Percentiles rank a stretch among this genome's conserved stretches.
Conservation (phyloP, 2,797 vertebrate genomes). For the Neomorphus geoffroyi region DNA sequence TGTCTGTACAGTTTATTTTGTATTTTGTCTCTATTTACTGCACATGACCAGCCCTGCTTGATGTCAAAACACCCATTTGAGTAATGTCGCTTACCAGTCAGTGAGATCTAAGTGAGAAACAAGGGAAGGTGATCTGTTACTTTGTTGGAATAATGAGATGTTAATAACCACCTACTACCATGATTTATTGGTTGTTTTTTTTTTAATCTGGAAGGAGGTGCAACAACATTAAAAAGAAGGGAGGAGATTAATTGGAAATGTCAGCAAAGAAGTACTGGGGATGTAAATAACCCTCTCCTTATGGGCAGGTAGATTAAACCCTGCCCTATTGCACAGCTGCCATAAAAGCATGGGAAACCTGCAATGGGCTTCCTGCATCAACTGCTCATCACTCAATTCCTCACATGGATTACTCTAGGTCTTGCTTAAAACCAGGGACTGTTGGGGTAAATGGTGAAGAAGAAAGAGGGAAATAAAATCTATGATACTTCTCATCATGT, state of each 20-base stretch:
- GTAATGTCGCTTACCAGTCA: rapidly evolving
- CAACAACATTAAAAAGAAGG: background rate
- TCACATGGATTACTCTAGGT: background rate
- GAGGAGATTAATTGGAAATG: background rate
- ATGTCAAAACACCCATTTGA: background rate
- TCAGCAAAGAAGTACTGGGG: background rate
- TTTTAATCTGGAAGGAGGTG: background rate
- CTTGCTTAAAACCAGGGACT: background rate
- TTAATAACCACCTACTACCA: background rate
- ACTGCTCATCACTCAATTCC: background rate
- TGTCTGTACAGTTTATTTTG: background rate
- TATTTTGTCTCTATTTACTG: background rate
- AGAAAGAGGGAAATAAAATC: background rate
- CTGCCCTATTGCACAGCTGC: background rate
- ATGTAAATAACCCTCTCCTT: background rate
- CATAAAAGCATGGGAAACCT: rapidly evolving
- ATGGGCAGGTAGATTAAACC: background rate
- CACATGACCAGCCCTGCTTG: background rate
- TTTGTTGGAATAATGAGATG: background rate
- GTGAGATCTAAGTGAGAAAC: background rate
- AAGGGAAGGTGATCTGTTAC: too few relatives aligned
- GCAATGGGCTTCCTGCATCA: background rate
- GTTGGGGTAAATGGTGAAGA: background rate
- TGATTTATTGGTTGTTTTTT: too few relatives aligned
- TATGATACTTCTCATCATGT: too few relatives aligned